phyloP scores from a whole-genome alignment of 2,113 vertebrate genomes.

The Steatornis caripensis region DNA sequence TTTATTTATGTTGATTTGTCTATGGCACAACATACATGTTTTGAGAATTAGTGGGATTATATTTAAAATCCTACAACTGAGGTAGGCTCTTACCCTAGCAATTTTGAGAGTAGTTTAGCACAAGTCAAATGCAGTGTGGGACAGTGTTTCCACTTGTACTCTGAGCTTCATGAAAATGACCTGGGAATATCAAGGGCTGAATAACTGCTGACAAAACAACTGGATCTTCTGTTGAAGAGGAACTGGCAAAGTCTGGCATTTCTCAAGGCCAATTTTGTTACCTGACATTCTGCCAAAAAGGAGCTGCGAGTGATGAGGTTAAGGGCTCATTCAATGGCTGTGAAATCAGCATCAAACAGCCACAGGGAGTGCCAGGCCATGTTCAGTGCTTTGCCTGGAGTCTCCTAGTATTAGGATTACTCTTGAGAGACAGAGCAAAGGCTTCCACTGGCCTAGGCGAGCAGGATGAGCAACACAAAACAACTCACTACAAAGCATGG shows the following conservation, averaged over 20 bases:
- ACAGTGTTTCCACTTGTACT: neutral
- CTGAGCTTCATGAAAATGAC: neutral
- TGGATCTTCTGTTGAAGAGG: neutral
- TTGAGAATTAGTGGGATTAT: neutral
- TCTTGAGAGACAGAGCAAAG: slow-evolving; percentile 38
- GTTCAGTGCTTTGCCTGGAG: slow-evolving; percentile 1
- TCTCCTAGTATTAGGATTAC: slow-evolving; percentile 26
- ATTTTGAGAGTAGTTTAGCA: neutral
- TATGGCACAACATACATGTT: neutral
- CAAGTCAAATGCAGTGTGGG: neutral
- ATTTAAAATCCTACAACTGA: neutral
- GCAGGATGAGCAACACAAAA: neutral
- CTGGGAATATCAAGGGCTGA: neutral
- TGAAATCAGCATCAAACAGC: slow-evolving; percentile 57
- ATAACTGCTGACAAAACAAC: slow-evolving; percentile 6
- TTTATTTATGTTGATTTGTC: neutral
- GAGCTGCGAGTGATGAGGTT: neutral
- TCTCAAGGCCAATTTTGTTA: slow-evolving; percentile 39
- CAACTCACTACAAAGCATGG: neutral
- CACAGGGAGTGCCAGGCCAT: slow-evolving; percentile 7
- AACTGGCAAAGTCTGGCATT: slow-evolving; percentile 46
- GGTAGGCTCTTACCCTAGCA: neutral
- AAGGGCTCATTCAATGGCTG: slow-evolving; percentile 29
- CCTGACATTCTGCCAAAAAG: slow-evolving; percentile 52
- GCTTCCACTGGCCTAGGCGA: neutral